A percentile compares a stretch with the other conserved stretches of the same genome.
Evolutionary conservation across 2,113 vertebrate species (phyloP).

Genomic region (Cavia porcellus): DNA sequence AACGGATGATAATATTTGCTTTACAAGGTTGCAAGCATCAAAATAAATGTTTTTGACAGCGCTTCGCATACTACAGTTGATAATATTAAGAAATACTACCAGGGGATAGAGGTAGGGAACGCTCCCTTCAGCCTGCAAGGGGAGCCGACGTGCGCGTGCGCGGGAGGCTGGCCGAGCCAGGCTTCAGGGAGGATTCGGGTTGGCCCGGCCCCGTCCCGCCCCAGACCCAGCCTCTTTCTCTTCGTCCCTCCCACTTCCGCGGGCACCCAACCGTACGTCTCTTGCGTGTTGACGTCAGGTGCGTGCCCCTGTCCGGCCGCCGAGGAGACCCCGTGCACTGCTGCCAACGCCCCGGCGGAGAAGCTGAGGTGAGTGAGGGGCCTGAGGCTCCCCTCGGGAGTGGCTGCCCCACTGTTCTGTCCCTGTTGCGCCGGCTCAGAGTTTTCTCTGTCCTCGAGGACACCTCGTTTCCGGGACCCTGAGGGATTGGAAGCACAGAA

Average conservation of each 20-base stretch:
- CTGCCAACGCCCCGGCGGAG: slow-evolving; percentile 85
- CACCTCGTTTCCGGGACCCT: not conserved
- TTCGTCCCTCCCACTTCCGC: slow-evolving; percentile 74
- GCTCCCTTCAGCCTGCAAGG: accelerated
- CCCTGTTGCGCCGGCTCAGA: not conserved
- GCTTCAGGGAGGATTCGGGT: not conserved
- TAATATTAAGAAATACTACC: not conserved
- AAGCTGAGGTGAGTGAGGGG: slow-evolving; percentile 84
- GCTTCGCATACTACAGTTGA: not conserved
- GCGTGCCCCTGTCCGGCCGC: slow-evolving; percentile 83
- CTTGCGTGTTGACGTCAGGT: slow-evolving; percentile 81
- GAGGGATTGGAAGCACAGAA: not conserved
- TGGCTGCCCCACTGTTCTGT: accelerated
- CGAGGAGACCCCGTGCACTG: slow-evolving; percentile 83
- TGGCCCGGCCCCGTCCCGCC: not conserved
- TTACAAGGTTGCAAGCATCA: not conserved
- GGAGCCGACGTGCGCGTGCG: not conserved
- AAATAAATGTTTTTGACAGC: not conserved
- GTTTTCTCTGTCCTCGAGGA: not conserved
- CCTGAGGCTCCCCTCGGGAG: slow-evolving; percentile 64
- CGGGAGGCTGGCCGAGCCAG: accelerated
- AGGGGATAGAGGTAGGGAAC: accelerated
- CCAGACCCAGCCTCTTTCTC: not conserved
- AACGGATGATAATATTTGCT: not conserved
- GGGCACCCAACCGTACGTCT: slow-evolving; percentile 60